Conservation (phyloP, 1,140 invertebrate species). For the Diachasmimorpha longicaudata region DNA sequence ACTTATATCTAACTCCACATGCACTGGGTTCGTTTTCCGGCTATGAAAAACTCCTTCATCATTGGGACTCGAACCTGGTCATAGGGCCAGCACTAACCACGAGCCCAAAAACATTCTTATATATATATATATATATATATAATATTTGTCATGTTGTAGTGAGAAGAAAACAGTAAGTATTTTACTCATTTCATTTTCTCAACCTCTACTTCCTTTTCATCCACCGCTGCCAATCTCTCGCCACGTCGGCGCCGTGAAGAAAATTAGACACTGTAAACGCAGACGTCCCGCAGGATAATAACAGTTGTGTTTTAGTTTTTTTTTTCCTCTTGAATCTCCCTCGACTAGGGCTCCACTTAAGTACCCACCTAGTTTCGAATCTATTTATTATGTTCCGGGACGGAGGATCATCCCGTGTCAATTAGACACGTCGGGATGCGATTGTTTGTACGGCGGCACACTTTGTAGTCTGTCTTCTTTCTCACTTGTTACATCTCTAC, state of each 20-base stretch:
- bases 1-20: too few species aligned
- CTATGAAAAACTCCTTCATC: too few species aligned
- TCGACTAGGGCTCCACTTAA: constrained; percentile 34
- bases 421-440: constrained; percentile 28
- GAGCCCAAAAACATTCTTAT: too few species aligned
- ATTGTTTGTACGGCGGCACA: constrained; percentile 33
- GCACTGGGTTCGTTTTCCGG: too few species aligned
- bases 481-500: not conserved
- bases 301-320: constrained; percentile 33
- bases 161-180: not conserved
- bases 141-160: too few species aligned
- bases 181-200: not conserved
- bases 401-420: constrained; percentile 26
- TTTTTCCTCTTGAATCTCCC: constrained; percentile 1
- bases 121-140: too few species aligned
- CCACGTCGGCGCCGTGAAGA: constrained; percentile 25
- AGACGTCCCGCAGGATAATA: constrained; percentile 32
- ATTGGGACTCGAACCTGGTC: too few species aligned
- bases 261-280: constrained; percentile 25
- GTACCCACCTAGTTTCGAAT: constrained; percentile 31
- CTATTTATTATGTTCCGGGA: constrained; percentile 43
- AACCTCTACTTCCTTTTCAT: not conserved
- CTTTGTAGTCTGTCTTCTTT: constrained; percentile 9
- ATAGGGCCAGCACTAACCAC: too few species aligned
- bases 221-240: not conserved